phyloP scores from a whole-genome alignment of 2,888 invertebrate species.

The Eristalinus sepulchralis region DNA sequence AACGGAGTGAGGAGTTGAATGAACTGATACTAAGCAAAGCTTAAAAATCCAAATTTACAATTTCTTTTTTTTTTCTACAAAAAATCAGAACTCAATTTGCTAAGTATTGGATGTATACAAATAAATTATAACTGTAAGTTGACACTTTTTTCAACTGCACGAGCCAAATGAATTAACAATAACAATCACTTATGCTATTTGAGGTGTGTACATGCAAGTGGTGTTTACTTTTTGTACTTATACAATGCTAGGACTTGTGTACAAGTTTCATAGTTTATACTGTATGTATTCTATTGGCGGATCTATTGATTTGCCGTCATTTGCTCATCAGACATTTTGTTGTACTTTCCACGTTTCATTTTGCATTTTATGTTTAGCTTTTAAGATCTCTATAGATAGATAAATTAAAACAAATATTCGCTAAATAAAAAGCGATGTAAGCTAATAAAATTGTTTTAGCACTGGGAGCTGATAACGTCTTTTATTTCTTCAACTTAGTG shows the following conservation, averaged over 20 bases:
- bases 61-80: background rate
- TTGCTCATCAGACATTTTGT: slow-evolving; percentile 22
- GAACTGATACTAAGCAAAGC: background rate
- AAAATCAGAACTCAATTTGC: background rate
- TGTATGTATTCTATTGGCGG: slow-evolving; percentile 1
- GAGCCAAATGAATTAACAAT: background rate
- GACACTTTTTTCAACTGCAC: background rate
- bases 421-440: slow-evolving; percentile 3
- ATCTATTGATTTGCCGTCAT: slow-evolving; percentile 10
- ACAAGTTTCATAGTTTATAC: slow-evolving; percentile 30
- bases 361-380: slow-evolving; percentile 13
- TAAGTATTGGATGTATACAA: too few relatives aligned
- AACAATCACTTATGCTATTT: background rate
- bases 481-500: background rate
- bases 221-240: background rate
- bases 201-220: background rate
- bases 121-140: background rate
- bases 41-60: background rate
- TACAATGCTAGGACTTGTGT: background rate
- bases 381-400: slow-evolving; percentile 33
- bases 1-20: slow-evolving; percentile 40
- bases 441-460: background rate
- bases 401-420: slow-evolving; percentile 7
- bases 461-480: background rate
- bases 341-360: slow-evolving; percentile 32